These are phyloP conservation scores for Netta rufina DNA, from an alignment of 2,797 vertebrate genomes.

Conservation along the genomic window DNA sequence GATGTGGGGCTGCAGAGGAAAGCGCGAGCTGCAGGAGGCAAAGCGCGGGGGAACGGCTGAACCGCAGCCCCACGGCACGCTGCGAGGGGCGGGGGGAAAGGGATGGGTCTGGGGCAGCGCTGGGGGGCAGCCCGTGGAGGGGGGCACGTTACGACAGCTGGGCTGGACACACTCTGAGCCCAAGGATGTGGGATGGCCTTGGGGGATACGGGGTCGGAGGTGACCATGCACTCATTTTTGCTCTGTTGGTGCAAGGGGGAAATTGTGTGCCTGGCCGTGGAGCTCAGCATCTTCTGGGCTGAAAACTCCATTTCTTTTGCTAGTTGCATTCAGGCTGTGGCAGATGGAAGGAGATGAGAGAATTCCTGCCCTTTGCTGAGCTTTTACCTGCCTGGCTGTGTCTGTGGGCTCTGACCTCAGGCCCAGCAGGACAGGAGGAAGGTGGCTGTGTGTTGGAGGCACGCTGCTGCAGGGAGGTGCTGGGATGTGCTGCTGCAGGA, in stretches of 20 bases:
- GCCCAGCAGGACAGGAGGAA: not conserved
- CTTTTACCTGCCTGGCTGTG: not conserved
- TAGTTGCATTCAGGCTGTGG: not conserved
- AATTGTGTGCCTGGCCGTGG: not conserved
- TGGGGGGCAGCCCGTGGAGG: no score
- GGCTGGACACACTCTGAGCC: not conserved
- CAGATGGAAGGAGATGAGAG: not conserved
- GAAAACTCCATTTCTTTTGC: not conserved
- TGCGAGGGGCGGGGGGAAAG: not conserved
- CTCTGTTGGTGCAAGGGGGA: not conserved
- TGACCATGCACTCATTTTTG: rapidly evolving
- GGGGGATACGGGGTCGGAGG: not conserved
- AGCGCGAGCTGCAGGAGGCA: not conserved
- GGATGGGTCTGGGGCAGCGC: not conserved
- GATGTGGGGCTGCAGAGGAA: not conserved
- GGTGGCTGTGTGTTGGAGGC: not conserved
- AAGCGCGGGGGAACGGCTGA: not conserved
- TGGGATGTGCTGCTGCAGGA: not conserved
- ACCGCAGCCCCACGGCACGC: not conserved
- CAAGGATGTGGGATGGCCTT: not conserved
- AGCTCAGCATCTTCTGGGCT: not conserved
- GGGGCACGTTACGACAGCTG: no score
- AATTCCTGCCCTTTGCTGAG: not conserved
- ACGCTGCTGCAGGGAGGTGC: not conserved
- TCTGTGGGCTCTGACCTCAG: not conserved